Evolutionary conservation across 1,140 invertebrate genomes (phyloP).

Genomic region (Drosophila albomicans): DNA sequence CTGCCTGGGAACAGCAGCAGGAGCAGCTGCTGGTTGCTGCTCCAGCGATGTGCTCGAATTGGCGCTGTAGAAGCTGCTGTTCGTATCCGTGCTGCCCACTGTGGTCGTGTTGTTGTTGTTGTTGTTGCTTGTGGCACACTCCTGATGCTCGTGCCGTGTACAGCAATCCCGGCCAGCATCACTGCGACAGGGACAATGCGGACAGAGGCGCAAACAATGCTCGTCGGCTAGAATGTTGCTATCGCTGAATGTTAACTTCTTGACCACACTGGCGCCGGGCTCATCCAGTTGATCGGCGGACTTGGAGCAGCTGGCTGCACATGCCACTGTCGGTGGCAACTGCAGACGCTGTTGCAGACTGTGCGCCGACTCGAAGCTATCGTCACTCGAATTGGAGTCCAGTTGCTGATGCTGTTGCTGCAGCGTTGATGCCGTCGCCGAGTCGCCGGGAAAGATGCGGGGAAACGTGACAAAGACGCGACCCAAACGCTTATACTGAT

Average conservation of each 20-base stretch:
- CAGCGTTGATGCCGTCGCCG: background rate
- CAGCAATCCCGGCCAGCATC: slow-evolving; percentile 57
- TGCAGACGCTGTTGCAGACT: slow-evolving; percentile 68
- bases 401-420: slow-evolving; percentile 26
- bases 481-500: slow-evolving; percentile 83
- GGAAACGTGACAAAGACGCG: slow-evolving; percentile 82
- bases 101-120: background rate
- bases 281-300: slow-evolving; percentile 80
- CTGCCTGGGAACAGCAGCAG: background rate
- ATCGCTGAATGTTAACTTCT: slow-evolving; percentile 82
- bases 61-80: slow-evolving; percentile 81
- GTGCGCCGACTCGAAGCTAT: slow-evolving; percentile 81
- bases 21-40: slow-evolving; percentile 47
- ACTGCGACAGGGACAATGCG: slow-evolving; percentile 67
- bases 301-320: slow-evolving; percentile 72
- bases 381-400: slow-evolving; percentile 77
- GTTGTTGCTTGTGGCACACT: slow-evolving; percentile 22
- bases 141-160: slow-evolving; percentile 42
- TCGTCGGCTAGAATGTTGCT: slow-evolving; percentile 77
- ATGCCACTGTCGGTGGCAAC: slow-evolving; percentile 34
- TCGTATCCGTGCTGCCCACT: slow-evolving; percentile 73
- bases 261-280: slow-evolving; percentile 22
- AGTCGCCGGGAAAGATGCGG: slow-evolving; percentile 57
- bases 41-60: slow-evolving; percentile 74
- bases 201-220: slow-evolving; percentile 63